These are phyloP conservation scores for Ceyx cyanopectus DNA, from an alignment of 2,113 vertebrate genomes.

Conservation along the genomic window DNA sequence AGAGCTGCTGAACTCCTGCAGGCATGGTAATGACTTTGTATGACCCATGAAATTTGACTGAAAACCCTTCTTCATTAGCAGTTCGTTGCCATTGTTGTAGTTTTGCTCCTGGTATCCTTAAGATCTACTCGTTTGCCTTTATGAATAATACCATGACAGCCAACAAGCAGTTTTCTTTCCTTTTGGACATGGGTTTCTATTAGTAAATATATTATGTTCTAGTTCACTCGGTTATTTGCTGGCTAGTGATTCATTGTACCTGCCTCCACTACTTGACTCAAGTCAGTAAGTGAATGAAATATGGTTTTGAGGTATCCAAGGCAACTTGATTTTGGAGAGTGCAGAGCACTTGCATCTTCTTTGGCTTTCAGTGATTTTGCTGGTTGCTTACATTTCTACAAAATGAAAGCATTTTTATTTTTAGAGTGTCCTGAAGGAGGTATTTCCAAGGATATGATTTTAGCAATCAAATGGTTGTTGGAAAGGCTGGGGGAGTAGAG, in stretches of 20 bases:
- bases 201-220: background rate
- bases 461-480: background rate
- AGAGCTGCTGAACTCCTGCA: slow-evolving; percentile 60
- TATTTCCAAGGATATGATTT: background rate
- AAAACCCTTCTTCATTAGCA: slow-evolving; percentile 61
- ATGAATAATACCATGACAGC: slow-evolving; percentile 35
- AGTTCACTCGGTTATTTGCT: background rate
- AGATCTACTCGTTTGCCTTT: slow-evolving; percentile 33
- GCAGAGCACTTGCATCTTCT: slow-evolving; percentile 5
- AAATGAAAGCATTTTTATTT: background rate
- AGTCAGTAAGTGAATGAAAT: background rate
- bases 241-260: background rate
- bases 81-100: slow-evolving; percentile 57
- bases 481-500: background rate
- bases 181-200: slow-evolving; percentile 9
- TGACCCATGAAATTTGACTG: slow-evolving; percentile 70
- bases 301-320: background rate
- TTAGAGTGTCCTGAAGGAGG: background rate
- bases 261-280: background rate
- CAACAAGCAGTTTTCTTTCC: slow-evolving; percentile 26
- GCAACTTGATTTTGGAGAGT: background rate
- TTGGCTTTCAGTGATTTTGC: background rate
- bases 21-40: slow-evolving; percentile 55
- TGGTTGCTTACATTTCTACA: background rate
- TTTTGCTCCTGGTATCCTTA: slow-evolving; percentile 24